These are phyloP conservation scores for Calephelis nemesis DNA, from an alignment of 1,140 invertebrate species.

Conservation along the genomic window DNA sequence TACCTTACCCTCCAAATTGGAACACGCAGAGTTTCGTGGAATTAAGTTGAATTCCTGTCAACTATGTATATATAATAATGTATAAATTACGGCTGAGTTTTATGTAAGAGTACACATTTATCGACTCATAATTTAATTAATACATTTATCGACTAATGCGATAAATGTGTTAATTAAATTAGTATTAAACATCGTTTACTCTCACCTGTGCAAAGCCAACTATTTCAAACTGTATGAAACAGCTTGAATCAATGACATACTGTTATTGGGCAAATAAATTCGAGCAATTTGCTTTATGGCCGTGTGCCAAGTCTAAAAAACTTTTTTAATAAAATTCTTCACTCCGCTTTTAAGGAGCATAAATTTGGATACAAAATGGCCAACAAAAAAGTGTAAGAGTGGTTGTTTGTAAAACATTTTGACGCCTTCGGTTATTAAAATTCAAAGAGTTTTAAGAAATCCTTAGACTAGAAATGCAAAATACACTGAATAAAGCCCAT, in stretches of 20 bases:
- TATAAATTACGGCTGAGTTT: too few species aligned
- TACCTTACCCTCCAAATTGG: too few species aligned
- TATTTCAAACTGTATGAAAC: neutral
- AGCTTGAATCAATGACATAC: neutral
- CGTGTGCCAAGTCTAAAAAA: constrained; percentile 1
- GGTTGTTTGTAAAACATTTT: constrained; percentile 7
- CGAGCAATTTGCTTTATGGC: constrained; percentile 1
- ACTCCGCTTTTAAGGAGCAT: constrained; percentile 7
- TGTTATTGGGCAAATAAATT: neutral
- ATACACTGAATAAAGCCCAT: neutral
- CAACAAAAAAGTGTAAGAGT: constrained; percentile 5
- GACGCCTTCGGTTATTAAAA: constrained; percentile 12
- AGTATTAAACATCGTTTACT: too few species aligned
- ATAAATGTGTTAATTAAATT: too few species aligned
- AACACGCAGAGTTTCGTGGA: too few species aligned
- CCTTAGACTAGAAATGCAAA: constrained; percentile 2
- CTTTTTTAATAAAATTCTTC: constrained; percentile 14
- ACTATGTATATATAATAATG: too few species aligned
- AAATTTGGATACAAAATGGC: constrained; percentile 12
- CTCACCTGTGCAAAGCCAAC: too few species aligned
- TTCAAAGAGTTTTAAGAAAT: constrained; percentile 8
- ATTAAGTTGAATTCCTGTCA: too few species aligned
- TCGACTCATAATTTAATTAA: too few species aligned
- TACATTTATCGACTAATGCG: too few species aligned
- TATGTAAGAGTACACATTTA: neutral